phyloP scores from a whole-genome alignment of 2,888 invertebrate genomes.

The Hecatera dysodea region DNA sequence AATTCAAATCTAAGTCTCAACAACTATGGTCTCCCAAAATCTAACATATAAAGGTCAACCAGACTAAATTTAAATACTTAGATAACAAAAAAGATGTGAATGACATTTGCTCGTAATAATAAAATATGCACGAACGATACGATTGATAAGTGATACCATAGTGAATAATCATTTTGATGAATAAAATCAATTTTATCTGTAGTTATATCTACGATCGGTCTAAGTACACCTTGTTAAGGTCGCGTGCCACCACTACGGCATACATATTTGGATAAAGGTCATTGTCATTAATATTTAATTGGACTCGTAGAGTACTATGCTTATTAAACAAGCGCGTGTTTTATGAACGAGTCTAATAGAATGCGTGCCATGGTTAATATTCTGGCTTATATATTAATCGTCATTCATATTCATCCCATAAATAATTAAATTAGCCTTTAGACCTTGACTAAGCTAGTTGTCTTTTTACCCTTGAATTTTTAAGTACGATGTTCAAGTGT shows the following conservation, averaged over 20 bases:
- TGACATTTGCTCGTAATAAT: slow-evolving; percentile 24
- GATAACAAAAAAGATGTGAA: slow-evolving; percentile 25
- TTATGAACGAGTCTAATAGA: not conserved
- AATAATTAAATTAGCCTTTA: slow-evolving; percentile 3
- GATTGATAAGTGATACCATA: slow-evolving; percentile 20
- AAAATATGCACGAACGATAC: slow-evolving; percentile 37
- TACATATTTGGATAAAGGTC: slow-evolving; percentile 48
- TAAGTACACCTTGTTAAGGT: slow-evolving; percentile 23
- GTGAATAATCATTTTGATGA: slow-evolving; percentile 31
- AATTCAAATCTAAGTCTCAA: not conserved
- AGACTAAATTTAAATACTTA: not conserved
- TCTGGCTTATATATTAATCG: not conserved
- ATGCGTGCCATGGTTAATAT: slow-evolving; percentile 22
- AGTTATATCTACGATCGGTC: slow-evolving; percentile 12
- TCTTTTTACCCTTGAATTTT: slow-evolving; percentile 36
- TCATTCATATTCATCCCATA: not conserved
- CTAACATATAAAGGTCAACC: slow-evolving; percentile 7
- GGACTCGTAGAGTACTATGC: slow-evolving; percentile 1
- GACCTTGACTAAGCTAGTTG: not conserved
- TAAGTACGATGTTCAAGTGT: slow-evolving; percentile 12
- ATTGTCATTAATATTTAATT: slow-evolving; percentile 54
- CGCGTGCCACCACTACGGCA: slow-evolving; percentile 25
- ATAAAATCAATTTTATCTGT: slow-evolving; percentile 40
- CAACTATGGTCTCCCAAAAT: not conserved
- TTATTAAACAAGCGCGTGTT: not conserved